Percentiles rank a stretch among this genome's conserved stretches.
These are phyloP conservation scores for Pangasius djambal DNA, from an alignment of 2,797 vertebrate species.

Conservation along the genomic window DNA sequence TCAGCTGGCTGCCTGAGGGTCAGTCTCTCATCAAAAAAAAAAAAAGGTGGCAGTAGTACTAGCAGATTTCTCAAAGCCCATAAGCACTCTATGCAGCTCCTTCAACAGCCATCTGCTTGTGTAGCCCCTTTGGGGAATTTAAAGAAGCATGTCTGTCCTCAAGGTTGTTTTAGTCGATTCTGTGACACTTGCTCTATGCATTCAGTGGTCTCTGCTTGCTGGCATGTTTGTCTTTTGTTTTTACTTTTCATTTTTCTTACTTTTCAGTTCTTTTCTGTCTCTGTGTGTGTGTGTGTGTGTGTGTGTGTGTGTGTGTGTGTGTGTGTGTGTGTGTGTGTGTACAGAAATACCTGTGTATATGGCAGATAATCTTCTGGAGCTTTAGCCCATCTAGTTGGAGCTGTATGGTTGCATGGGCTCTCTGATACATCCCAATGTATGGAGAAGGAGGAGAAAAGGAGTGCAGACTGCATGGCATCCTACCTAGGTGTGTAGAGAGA, in stretches of 20 bases:
- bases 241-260: constrained; percentile 15
- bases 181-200: constrained; percentile 65
- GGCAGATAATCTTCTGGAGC: not conserved
- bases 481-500: constrained; percentile 34
- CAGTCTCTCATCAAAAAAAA: not conserved
- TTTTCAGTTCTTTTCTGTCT: not conserved
- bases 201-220: constrained; percentile 49
- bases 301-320: too few species aligned
- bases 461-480: constrained; percentile 38
- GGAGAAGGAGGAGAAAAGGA: constrained; percentile 15
- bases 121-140: not conserved
- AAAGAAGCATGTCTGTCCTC: not conserved
- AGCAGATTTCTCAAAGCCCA: constrained; percentile 22
- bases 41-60: constrained; percentile 27
- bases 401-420: constrained; percentile 37
- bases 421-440: not conserved
- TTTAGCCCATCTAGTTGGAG: constrained; percentile 43
- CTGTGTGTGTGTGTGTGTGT: too few species aligned
- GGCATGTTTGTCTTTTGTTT: constrained; percentile 32
- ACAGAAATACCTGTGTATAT: not conserved
- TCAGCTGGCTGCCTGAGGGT: not conserved
- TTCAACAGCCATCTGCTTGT: constrained; percentile 12
- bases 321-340: not conserved
- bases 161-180: not conserved
- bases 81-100: constrained; percentile 47